These are phyloP conservation scores for Tridacna crocea DNA, from an alignment of 2,888 invertebrate genomes.

Conservation along the genomic window DNA sequence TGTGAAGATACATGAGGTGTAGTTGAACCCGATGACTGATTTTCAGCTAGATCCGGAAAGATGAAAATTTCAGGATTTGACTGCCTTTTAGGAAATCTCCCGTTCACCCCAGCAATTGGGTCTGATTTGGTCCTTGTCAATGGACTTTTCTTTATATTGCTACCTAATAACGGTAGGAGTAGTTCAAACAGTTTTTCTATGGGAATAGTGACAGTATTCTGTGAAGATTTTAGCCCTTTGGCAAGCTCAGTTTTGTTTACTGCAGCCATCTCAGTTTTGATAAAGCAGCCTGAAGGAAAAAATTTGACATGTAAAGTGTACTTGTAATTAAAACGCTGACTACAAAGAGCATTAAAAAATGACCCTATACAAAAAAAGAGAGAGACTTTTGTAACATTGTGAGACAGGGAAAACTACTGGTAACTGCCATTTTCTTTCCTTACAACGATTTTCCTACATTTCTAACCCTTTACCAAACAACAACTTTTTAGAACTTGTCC, in stretches of 20 bases:
- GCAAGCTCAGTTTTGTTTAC: neutral
- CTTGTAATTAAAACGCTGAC: too few species aligned
- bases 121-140: conserved; percentile 19
- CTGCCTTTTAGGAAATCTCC: neutral
- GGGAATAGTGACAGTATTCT: neutral
- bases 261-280: neutral
- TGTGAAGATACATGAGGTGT: neutral
- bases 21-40: neutral
- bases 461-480: too few species aligned
- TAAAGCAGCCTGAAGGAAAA: too few species aligned
- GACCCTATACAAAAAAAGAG: too few species aligned
- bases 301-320: too few species aligned
- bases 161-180: neutral
- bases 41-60: conserved; percentile 22
- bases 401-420: too few species aligned
- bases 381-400: too few species aligned
- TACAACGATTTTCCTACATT: too few species aligned
- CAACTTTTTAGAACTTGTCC: too few species aligned
- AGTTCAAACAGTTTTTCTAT: conserved; percentile 7
- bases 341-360: too few species aligned
- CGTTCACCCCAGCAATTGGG: neutral
- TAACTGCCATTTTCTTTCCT: too few species aligned
- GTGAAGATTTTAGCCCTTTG: neutral
- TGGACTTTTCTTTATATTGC: neutral
- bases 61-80: conserved; percentile 29